Evolutionary conservation across 2,888 invertebrate species (phyloP).

Genomic region (Molorchus minor): DNA sequence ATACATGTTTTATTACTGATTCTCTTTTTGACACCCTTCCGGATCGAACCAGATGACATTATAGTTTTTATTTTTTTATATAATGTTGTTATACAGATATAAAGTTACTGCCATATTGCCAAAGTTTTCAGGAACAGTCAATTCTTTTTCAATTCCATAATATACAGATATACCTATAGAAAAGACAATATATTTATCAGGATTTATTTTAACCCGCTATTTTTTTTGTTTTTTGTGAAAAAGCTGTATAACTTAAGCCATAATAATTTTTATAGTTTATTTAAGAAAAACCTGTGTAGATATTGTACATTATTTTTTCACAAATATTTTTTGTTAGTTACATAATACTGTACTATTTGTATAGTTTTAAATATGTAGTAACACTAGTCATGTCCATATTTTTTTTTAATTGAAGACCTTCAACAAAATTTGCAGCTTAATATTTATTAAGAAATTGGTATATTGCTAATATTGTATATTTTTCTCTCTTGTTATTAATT

Average conservation of each 20-base stretch:
- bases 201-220: slow-evolving; percentile 13
- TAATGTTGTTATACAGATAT: not conserved
- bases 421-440: slow-evolving; percentile 1
- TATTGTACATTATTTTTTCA: slow-evolving; percentile 19
- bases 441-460: slow-evolving; percentile 1
- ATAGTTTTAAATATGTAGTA: slow-evolving; percentile 19
- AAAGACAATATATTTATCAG: slow-evolving; percentile 18
- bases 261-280: slow-evolving; percentile 14
- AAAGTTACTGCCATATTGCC: slow-evolving; percentile 16
- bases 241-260: slow-evolving; percentile 9
- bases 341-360: slow-evolving; percentile 17
- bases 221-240: slow-evolving; percentile 3
- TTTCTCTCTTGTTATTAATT: not conserved
- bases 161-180: not conserved
- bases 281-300: slow-evolving; percentile 14
- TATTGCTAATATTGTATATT: slow-evolving; percentile 11
- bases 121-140: slow-evolving; percentile 8
- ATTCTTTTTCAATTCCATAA: slow-evolving; percentile 10
- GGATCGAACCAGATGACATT: not conserved
- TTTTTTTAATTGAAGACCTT: slow-evolving; percentile 1
- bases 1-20: not conserved
- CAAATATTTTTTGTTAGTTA: not conserved
- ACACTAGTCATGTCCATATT: slow-evolving; percentile 15
- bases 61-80: not conserved
- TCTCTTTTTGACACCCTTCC: no score